Conservation (phyloP, 2,113 vertebrate genomes). For the Martes martes region DNA sequence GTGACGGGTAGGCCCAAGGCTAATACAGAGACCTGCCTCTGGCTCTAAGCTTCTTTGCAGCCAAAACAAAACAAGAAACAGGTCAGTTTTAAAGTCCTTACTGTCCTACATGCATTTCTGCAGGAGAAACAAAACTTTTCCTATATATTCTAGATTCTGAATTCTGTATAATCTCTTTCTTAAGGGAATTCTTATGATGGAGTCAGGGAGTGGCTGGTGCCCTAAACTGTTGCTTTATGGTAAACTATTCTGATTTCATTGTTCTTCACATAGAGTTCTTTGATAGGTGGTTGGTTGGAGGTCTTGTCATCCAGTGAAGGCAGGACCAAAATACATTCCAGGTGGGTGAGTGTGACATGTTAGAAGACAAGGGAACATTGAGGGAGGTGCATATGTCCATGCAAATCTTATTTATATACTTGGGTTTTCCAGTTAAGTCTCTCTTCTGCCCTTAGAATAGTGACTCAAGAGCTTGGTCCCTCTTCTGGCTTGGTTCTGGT, state of each 20-base stretch:
- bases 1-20: background rate
- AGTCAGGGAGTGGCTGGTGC: background rate
- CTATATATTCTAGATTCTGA: background rate
- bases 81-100: background rate
- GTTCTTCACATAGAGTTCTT: background rate
- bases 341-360: background rate
- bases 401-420: no score
- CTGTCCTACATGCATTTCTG: background rate
- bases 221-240: background rate
- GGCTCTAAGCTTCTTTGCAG: background rate
- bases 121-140: background rate
- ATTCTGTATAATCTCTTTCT: background rate
- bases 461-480: background rate
- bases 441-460: background rate
- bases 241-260: rapidly evolving
- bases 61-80: background rate
- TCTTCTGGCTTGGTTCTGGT: background rate
- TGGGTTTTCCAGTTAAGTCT: background rate
- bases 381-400: background rate
- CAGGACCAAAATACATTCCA: background rate
- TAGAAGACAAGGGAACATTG: background rate
- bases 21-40: background rate
- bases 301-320: background rate
- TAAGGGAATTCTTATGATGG: background rate
- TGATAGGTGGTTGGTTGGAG: background rate